Conservation (phyloP, 2,113 vertebrate genomes). For the western clawed frog (Xenopus tropicalis) region DNA sequence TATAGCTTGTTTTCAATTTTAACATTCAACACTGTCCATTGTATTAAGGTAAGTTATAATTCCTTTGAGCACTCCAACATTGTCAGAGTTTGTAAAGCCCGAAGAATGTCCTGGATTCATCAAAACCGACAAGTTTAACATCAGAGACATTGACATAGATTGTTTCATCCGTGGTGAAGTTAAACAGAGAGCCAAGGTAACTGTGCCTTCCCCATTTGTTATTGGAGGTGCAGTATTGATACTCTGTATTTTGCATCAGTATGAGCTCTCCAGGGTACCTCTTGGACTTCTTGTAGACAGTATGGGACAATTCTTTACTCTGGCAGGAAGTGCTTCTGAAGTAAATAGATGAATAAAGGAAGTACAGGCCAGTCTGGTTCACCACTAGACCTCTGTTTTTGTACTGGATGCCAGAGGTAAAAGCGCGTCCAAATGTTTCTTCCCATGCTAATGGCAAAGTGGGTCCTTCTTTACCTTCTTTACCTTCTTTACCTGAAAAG, state of each 20-base stretch:
- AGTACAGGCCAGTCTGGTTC: conserved; percentile 75
- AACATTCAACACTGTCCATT: no score
- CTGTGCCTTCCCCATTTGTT: conserved; percentile 63
- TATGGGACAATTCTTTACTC: conserved; percentile 56
- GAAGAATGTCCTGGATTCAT: conserved; percentile 71
- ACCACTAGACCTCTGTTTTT: conserved; percentile 66
- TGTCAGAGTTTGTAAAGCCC: conserved; percentile 68
- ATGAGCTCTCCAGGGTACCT: conserved; percentile 49
- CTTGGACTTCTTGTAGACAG: conserved; percentile 62
- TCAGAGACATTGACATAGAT: conserved; percentile 67
- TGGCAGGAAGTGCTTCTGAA: conserved; percentile 64
- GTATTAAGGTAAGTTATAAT: no score
- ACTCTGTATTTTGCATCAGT: conserved; percentile 65
- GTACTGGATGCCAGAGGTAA: conserved; percentile 69
- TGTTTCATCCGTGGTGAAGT: conserved; percentile 58
- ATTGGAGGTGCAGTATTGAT: conserved; percentile 51
- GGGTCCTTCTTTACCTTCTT: conserved; percentile 53
- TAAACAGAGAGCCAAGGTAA: conserved; percentile 67
- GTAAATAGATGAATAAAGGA: conserved; percentile 79
- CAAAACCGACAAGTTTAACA: conserved; percentile 57
- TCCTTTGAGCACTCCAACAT: neutral
- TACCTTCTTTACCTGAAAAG: neutral
- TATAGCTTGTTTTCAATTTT: no score
- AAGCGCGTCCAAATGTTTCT: conserved; percentile 56
- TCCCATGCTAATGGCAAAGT: conserved; percentile 73